Base-by-base conservation (phyloP, 2,113 vertebrate genomes). In the Halichoeres trimaculatus region DNA sequence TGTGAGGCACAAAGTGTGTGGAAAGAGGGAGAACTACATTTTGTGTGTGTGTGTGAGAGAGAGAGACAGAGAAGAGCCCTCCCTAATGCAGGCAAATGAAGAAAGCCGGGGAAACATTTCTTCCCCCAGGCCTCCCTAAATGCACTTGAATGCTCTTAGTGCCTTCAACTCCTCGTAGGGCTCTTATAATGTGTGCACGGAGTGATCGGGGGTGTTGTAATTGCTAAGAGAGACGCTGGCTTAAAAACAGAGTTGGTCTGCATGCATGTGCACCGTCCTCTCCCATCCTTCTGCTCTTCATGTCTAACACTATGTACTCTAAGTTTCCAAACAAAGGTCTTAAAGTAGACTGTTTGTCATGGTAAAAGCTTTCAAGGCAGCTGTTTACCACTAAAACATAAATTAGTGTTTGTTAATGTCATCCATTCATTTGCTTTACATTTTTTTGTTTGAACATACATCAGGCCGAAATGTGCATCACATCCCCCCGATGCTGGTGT, bases 81-180 rank as follows among this genome's bases (percentile, higher is more conserved):
- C 51, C 24, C 85, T 92, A 90, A 93, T 93, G 86, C 61, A 78
- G 84, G 90, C 80, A 89, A 90, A 91, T 89, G 81, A 90, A 91
- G 88, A 88, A 92, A 89, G 85, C 77, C 45, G 67, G 75, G 83
- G 83, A 85, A 85, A 79, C 73, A 66, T 75, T 85, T 87, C 86
- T 79, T 77, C 88, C 84, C 87, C 62, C 90, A 85, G 87, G 90
- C 86, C 85, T 90, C 86, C 85, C 79, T 92, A 89, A 92, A 90
- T 88, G 86, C 81, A 81, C 83, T 88, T 59, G 74, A 90, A 88
- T 88, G 88, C 86, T 86, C 90, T 93, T 90, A 88, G 81, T 85
- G 84, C 85, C 83, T 82, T 61, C 51, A 54, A 56, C 83, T 89
- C 75, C 72, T 85, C 83, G n/a, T 74, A 61, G 52, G 71, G 70